phyloP scores from a whole-genome alignment of 2,888 invertebrate genomes.

The Heliothis peltigera region DNA sequence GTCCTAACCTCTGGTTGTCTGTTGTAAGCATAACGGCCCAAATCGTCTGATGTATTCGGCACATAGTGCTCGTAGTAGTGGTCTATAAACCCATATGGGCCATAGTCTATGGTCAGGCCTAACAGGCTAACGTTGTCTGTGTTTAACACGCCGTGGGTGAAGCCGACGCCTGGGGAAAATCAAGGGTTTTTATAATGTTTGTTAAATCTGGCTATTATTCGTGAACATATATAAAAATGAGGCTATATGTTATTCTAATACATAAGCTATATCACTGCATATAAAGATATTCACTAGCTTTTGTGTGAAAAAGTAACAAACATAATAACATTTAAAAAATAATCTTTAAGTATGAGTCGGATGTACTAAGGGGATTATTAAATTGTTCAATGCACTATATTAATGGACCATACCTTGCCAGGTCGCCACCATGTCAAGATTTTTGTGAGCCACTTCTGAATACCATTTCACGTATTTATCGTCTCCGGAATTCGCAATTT shows the following conservation, averaged over 20 bases:
- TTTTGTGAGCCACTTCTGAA: slow-evolving; percentile 88
- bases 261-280: too few relatives aligned
- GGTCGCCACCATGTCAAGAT: slow-evolving; percentile 90
- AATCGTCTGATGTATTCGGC: slow-evolving; percentile 83
- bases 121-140: slow-evolving; percentile 91
- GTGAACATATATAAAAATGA: too few relatives aligned
- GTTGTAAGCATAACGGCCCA: slow-evolving; percentile 80
- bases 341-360: too few relatives aligned
- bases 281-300: too few relatives aligned
- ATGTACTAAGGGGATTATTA: too few relatives aligned
- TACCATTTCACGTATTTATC: slow-evolving; percentile 86
- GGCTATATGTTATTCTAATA: too few relatives aligned
- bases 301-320: too few relatives aligned
- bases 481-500: slow-evolving; percentile 69
- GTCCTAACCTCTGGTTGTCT: slow-evolving; percentile 79
- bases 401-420: slow-evolving; percentile 86
- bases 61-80: slow-evolving; percentile 78
- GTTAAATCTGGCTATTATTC: too few relatives aligned
- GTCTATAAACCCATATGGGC: slow-evolving; percentile 88
- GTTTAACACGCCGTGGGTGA: slow-evolving; percentile 91
- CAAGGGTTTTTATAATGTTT: neutral
- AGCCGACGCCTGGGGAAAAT: slow-evolving; percentile 82
- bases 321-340: too few relatives aligned
- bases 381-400: too few relatives aligned
- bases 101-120: slow-evolving; percentile 92